These are phyloP conservation scores for Orchesella flavescens DNA, from an alignment of 2,888 invertebrate species.

Conservation along the genomic window DNA sequence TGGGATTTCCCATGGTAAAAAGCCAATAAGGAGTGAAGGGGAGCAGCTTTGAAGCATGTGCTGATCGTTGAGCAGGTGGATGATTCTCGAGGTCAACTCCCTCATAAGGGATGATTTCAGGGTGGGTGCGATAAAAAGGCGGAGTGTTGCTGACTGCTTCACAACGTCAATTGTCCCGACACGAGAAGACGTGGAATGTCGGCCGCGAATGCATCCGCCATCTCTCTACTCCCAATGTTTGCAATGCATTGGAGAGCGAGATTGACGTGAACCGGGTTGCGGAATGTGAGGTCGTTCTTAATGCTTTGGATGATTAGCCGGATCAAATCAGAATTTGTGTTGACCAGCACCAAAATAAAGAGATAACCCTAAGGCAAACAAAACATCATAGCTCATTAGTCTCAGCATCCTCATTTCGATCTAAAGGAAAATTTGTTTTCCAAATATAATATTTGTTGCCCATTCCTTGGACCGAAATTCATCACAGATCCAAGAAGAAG, in stretches of 20 bases:
- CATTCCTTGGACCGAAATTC: slow-evolving; percentile 95
- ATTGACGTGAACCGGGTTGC: slow-evolving; percentile 98
- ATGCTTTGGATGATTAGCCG: slow-evolving; percentile 99
- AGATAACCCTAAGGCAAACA: slow-evolving; percentile 88
- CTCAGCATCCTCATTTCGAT: no score
- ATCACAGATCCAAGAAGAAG: slow-evolving; percentile 95
- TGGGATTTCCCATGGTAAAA: no score
- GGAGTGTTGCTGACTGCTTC: slow-evolving; percentile 98
- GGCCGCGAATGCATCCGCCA: slow-evolving; percentile 99
- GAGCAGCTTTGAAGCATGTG: slow-evolving; percentile 99
- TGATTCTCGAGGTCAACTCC: slow-evolving; percentile 99
- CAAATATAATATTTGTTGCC: slow-evolving; percentile 78
- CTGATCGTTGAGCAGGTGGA: slow-evolving; percentile 96
- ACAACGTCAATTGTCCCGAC: slow-evolving; percentile 99
- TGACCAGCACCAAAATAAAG: slow-evolving; percentile 99
- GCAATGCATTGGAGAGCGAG: slow-evolving; percentile 99
- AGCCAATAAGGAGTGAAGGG: no score
- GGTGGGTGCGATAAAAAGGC: slow-evolving; percentile 95
- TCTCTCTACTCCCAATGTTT: slow-evolving; percentile 99
- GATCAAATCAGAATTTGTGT: slow-evolving; percentile 98
- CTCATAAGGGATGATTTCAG: slow-evolving; percentile 97
- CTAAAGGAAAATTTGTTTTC: no score
- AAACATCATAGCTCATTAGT: no score
- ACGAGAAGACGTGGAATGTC: slow-evolving; percentile 99
- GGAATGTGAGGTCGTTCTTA: slow-evolving; percentile 96